Evolutionary conservation across 1,140 invertebrate genomes (phyloP).

Genomic region (Lycorma delicatula): DNA sequence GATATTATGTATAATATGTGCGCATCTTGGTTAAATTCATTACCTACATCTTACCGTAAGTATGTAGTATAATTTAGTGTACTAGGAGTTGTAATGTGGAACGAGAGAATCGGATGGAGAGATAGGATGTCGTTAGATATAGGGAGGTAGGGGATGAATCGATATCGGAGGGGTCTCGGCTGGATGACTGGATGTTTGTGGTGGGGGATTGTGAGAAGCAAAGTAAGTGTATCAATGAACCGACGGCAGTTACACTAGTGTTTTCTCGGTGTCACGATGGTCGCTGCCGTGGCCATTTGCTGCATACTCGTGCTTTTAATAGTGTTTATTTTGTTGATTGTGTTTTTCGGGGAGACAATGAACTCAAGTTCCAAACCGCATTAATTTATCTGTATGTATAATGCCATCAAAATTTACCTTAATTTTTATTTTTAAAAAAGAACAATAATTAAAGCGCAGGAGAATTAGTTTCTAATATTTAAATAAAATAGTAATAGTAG

Average conservation of each 20-base stretch:
- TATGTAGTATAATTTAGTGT: too few relatives aligned
- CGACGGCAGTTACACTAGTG: conserved; percentile 6
- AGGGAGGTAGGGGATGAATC: conserved; percentile 5
- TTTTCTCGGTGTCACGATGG: conserved; percentile 44
- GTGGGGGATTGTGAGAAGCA: neutral
- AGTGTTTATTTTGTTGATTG: conserved; percentile 69
- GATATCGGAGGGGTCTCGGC: neutral
- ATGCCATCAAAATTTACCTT: too few relatives aligned
- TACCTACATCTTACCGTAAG: too few relatives aligned
- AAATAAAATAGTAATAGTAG: too few relatives aligned
- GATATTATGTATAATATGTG: too few relatives aligned
- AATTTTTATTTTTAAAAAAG: too few relatives aligned
- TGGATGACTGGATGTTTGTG: neutral
- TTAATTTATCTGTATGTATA: too few relatives aligned
- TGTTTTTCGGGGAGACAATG: conserved; percentile 48
- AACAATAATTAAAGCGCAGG: too few relatives aligned
- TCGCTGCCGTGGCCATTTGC: conserved; percentile 67
- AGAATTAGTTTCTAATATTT: too few relatives aligned
- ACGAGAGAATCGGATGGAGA: too few relatives aligned
- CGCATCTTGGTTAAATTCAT: too few relatives aligned
- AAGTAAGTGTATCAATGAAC: neutral
- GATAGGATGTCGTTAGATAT: neutral
- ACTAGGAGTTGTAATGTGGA: too few relatives aligned
- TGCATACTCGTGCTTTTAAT: conserved; percentile 64
- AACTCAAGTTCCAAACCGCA: neutral